Evolutionary conservation across 1,140 invertebrate species (phyloP), one percentile per base, ranked within the genome.

Genomic region (Portunus trituberculatus): DNA sequence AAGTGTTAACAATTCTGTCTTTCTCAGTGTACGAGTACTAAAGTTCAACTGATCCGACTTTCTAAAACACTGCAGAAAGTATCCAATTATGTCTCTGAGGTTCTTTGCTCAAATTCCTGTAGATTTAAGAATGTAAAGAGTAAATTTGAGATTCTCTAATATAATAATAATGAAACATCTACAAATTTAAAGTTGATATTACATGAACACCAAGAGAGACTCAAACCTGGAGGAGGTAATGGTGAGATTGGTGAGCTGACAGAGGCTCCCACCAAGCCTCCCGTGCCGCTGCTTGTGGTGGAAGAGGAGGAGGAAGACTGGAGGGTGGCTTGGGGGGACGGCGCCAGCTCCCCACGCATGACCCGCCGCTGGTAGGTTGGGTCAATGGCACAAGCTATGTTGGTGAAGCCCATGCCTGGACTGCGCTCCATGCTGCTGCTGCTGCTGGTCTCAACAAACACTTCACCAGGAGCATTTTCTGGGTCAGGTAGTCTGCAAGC

Each of bases 371-470:
- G 96, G 96, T 97, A 98, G 6, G 97, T 98, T 6, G 97, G 97
- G 96, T 98, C 97, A 82, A 98, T 97, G 32, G 97, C 97, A 97
- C 97, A 97, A 6, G 97, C 97, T 96, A 98, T 98, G 96, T 98
- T 98, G 25, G 97, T 96, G 67, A 94, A 95, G 31, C 89, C 84
- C 84, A 89, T 48, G 46, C 29, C 89, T 29, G 45, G 90, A 86
- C 82, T 92, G 28, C 31, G 76, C 84, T 92, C 83, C 48, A 90
- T 91, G 93, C 90, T 95, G 84, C 94, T 95, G 91, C 29, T 97
- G 96, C n/a, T 96, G 96, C n/a, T 82, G 32, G 31, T 52, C 48
- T n/a, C 83, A 20, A 16, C 59, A 28, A 46, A n/a, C 39, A 84
- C 86, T 94, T 93, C 90, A n/a, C 29, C 93, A 28, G 29, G 45